Evolutionary conservation across 2,113 vertebrate species (phyloP).

Genomic region (Pollachius pollachius): DNA sequence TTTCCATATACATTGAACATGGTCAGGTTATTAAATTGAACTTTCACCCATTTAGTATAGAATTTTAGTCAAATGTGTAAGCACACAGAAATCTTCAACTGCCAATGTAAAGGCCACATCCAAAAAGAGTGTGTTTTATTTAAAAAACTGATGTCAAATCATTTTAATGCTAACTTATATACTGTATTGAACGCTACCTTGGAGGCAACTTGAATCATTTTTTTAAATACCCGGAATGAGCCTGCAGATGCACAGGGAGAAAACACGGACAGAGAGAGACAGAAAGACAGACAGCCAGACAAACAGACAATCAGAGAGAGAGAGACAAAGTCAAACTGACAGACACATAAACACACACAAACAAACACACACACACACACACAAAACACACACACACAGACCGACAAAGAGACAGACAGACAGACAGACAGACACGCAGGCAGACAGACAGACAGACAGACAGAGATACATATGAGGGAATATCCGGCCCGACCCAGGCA

Average conservation of each 20-base stretch:
- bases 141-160: too few relatives aligned
- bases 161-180: too few relatives aligned
- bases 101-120: too few relatives aligned
- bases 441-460: conserved; percentile 1
- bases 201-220: too few relatives aligned
- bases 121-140: too few relatives aligned
- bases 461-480: not conserved
- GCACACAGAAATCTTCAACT: too few relatives aligned
- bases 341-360: not conserved
- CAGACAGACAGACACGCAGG: not conserved
- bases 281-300: not conserved
- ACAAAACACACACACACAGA: not conserved
- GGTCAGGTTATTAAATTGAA: too few relatives aligned
- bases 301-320: not conserved
- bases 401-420: not conserved
- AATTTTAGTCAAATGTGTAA: too few relatives aligned
- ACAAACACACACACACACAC: not conserved
- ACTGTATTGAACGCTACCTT: too few relatives aligned
- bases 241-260: not conserved
- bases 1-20: too few relatives aligned
- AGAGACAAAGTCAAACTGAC: not conserved
- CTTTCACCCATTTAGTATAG: too few relatives aligned
- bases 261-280: not conserved
- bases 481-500: conserved; percentile 62
- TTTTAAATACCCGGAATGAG: too few relatives aligned